Evolutionary conservation across 2,888 invertebrate genomes (phyloP), one percentile per base, ranked within the genome.

Genomic region (Zygogramma bicolorata): DNA sequence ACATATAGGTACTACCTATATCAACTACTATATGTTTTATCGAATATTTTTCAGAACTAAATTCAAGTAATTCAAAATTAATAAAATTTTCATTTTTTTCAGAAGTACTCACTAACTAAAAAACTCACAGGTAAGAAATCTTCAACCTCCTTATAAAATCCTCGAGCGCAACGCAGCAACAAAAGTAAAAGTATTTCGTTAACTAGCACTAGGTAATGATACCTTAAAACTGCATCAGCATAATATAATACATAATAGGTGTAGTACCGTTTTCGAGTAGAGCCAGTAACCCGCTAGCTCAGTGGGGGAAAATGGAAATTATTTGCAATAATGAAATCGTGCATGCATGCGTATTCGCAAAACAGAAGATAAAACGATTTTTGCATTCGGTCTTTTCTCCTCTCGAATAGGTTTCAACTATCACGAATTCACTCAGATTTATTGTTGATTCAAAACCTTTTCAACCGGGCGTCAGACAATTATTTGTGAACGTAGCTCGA

Each of bases 241-340:
- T 46, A 46, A 46, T 20, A 13, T 20, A 20, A 46, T 46, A 18
- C 18, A 20, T 18, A 46, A 46, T 46, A 10, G 46, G 15, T 46
- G 20, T 46, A 29, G 62, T 68, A 40, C 68, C 68, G 40, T 68
- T 68, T 68, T 57, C 29, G 8, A 57, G 58, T 66, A 58, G 18
- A 25, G 18, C 25, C 15, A 58, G 25, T 18, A 3, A n/a, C n/a
- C n/a, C n/a, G 13, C 13, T 4, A 3, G 34, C 34, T n/a, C 20
- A 40, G 58, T 22, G 65, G 27, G 57, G 38, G 25, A 34, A 22
- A 57, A 53, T 57, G 20, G n/a, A 6, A 66, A 31, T 38, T 38
- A 66, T 66, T 57, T 57, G 38, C 38, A 25, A 10, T 20, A 46
- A 22, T 20, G 46, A 46, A 46, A 46, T 46, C 1, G 18, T 10